These are phyloP conservation scores for Hemibagrus wyckioides DNA, from an alignment of 2,113 vertebrate species.

Conservation along the genomic window DNA sequence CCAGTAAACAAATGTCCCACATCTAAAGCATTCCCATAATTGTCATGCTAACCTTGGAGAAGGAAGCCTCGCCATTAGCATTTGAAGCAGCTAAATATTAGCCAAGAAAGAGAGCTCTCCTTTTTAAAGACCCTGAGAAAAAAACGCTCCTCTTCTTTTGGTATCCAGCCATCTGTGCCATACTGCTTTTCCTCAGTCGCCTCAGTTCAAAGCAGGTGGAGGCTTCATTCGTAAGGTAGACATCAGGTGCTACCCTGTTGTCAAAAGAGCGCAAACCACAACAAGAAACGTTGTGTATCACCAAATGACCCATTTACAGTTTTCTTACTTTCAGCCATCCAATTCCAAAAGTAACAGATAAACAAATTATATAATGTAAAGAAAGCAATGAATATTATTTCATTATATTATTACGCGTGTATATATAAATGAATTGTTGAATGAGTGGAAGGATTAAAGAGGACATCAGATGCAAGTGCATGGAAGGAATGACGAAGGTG, in stretches of 20 bases:
- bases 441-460: conserved; percentile 53
- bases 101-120: conserved; percentile 91
- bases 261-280: conserved; percentile 9
- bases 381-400: conserved; percentile 26
- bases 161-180: conserved; percentile 91
- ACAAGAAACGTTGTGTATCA: neutral
- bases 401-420: conserved; percentile 1
- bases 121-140: conserved; percentile 96
- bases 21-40: conserved; percentile 98
- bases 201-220: conserved; percentile 65
- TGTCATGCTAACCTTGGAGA: conserved; percentile 99
- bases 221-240: conserved; percentile 8
- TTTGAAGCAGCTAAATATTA: conserved; percentile 99
- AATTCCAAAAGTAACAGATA: neutral
- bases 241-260: conserved; percentile 10
- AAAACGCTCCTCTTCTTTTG: conserved; percentile 80
- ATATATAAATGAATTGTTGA: conserved; percentile 42
- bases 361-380: neutral
- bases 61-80: conserved; percentile 95
- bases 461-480: conserved; percentile 48
- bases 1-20: conserved; percentile 94
- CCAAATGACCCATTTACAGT: conserved; percentile 19
- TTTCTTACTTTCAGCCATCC: neutral
- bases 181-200: conserved; percentile 69
- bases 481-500: conserved; percentile 47